A percentile compares a stretch with the other conserved stretches of the same genome.
Evolutionary conservation across 2,888 invertebrate genomes (phyloP).

Genomic region (Agonopterix arenella): DNA sequence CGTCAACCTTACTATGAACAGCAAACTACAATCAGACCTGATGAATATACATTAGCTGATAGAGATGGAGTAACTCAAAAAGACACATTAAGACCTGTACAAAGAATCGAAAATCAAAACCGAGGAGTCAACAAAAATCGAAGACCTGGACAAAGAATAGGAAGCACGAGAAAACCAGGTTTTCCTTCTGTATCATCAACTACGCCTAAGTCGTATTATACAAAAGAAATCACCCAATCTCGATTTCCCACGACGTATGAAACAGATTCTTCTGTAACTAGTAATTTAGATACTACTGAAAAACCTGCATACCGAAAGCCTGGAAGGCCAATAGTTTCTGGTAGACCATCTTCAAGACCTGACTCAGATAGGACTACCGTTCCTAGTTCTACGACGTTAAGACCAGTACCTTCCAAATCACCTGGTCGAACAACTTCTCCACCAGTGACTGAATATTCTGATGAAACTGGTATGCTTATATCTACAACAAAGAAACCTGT

Average conservation of each 20-base stretch:
- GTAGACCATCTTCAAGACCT: background rate
- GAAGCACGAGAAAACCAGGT: constrained; percentile 2
- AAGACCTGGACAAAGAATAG: background rate
- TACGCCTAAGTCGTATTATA: constrained; percentile 17
- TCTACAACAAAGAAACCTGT: background rate
- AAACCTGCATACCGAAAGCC: background rate
- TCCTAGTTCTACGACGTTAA: background rate
- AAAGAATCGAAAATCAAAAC: too few species aligned
- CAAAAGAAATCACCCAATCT: background rate
- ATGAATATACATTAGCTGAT: background rate
- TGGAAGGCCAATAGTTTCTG: background rate
- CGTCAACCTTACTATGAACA: constrained; percentile 6
- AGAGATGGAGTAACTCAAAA: too few species aligned
- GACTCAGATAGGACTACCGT: background rate
- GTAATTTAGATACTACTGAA: too few species aligned
- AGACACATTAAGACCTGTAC: too few species aligned
- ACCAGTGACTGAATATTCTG: too few species aligned
- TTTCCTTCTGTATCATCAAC: constrained; percentile 13
- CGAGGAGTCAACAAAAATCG: too few species aligned
- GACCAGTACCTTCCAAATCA: background rate
- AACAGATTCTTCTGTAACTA: background rate
- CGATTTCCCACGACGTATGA: constrained; percentile 1
- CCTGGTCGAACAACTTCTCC: too few species aligned
- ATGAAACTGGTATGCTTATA: too few species aligned
- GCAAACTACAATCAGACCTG: constrained; percentile 6